Conservation (phyloP, 2,797 vertebrate species). For the Enteromius treurensis region DNA sequence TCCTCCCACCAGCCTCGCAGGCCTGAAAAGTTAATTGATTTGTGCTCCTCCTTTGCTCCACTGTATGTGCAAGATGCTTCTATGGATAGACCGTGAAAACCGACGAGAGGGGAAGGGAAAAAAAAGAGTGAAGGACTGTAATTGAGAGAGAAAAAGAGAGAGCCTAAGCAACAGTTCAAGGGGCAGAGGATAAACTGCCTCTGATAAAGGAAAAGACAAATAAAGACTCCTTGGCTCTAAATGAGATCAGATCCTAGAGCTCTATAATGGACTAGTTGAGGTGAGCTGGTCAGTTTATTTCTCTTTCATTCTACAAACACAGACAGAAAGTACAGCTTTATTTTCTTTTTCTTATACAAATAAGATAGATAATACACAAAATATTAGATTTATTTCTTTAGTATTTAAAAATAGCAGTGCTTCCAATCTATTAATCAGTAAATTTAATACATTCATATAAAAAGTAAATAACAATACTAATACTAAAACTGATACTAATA, state of each 20-base stretch:
- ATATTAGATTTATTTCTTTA: not conserved
- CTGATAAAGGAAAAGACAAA: slow-evolving; percentile 59
- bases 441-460: not conserved
- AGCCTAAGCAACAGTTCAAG: slow-evolving; percentile 34
- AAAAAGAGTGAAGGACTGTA: not conserved
- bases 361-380: not conserved
- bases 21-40: slow-evolving; percentile 59
- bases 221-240: slow-evolving; percentile 51
- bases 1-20: slow-evolving; percentile 44
- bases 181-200: slow-evolving; percentile 53
- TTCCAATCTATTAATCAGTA: not conserved
- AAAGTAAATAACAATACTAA: not conserved
- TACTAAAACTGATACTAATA: not conserved
- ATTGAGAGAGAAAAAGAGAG: slow-evolving; percentile 13
- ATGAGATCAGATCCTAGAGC: slow-evolving; percentile 50
- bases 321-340: slow-evolving; percentile 12
- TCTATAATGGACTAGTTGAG: slow-evolving; percentile 50
- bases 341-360: not conserved
- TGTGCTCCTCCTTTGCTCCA: slow-evolving; percentile 26
- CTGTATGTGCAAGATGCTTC: slow-evolving; percentile 43
- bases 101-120: not conserved
- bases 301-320: slow-evolving; percentile 41
- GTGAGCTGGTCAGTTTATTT: slow-evolving; percentile 51
- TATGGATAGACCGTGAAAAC: slow-evolving; percentile 37
- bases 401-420: not conserved